Conservation (phyloP, 2,888 invertebrate species). For the Melipona bicolor region DNA sequence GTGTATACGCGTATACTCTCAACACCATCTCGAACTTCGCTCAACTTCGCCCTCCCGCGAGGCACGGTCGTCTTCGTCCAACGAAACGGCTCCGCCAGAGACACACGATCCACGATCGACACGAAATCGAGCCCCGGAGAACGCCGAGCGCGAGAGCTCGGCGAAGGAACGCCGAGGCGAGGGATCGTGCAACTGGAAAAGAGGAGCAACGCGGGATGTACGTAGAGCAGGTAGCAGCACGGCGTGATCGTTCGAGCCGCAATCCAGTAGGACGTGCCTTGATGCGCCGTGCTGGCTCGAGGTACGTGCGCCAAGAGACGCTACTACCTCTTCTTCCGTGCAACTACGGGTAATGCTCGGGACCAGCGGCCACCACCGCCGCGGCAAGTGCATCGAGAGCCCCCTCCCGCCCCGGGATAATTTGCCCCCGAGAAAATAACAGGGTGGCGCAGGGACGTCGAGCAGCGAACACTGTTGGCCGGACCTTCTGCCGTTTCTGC, state of each 20-base stretch:
- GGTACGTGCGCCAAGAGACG: slow-evolving; percentile 82
- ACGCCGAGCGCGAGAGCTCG: neutral
- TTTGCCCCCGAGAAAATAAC: slow-evolving; percentile 82
- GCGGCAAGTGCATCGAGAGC: slow-evolving; percentile 80
- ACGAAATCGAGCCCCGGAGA: neutral
- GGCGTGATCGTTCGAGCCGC: slow-evolving; percentile 78
- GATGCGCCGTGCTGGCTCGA: slow-evolving; percentile 82
- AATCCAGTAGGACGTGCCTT: slow-evolving; percentile 83
- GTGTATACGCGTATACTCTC: too few relatives aligned
- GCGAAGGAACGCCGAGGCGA: neutral
- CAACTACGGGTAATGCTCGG: slow-evolving; percentile 73
- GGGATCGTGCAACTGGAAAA: neutral
- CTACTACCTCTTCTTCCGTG: slow-evolving; percentile 79
- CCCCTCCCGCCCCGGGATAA: slow-evolving; percentile 73
- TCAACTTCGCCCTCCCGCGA: too few relatives aligned
- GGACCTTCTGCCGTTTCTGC: slow-evolving; percentile 46
- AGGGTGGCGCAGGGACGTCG: slow-evolving; percentile 78
- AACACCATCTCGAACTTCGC: too few relatives aligned
- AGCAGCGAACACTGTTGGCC: slow-evolving; percentile 65
- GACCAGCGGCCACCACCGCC: slow-evolving; percentile 50
- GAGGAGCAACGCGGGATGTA: neutral
- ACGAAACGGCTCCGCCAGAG: too few relatives aligned
- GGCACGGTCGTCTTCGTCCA: too few relatives aligned
- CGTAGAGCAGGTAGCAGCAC: slow-evolving; percentile 75
- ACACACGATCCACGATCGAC: too few relatives aligned